phyloP scores from a whole-genome alignment of 2,888 invertebrate species.

The Chymomyza fuscimana region DNA sequence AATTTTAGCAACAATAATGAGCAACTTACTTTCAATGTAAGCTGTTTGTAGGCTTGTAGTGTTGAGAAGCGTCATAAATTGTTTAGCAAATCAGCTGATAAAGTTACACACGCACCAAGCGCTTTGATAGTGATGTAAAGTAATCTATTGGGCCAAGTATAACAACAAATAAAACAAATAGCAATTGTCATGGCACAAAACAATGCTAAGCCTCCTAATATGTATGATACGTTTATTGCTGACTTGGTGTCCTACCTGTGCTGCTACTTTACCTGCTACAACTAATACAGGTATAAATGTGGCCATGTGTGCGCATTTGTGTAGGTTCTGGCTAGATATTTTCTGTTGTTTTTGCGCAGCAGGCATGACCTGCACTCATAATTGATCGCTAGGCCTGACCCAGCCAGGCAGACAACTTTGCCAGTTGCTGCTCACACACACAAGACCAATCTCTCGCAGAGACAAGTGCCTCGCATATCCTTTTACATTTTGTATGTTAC shows the following conservation, averaged over 20 bases:
- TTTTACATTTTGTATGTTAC: conserved; percentile 34
- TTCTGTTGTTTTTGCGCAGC: conserved; percentile 13
- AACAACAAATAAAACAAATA: neutral
- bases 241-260: neutral
- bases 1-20: neutral
- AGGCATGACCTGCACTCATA: neutral
- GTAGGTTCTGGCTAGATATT: conserved; percentile 3
- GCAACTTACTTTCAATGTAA: conserved; percentile 37
- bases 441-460: neutral
- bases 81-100: conserved; percentile 53
- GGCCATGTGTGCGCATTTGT: conserved; percentile 1
- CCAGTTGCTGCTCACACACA: neutral
- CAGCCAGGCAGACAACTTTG: neutral
- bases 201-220: neutral
- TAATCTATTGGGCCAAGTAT: neutral
- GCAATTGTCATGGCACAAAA: neutral
- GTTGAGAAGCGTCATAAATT: conserved; percentile 38
- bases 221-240: neutral
- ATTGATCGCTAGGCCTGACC: conserved; percentile 4
- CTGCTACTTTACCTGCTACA: neutral
- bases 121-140: neutral
- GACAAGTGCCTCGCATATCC: conserved; percentile 39
- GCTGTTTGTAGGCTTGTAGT: conserved; percentile 31
- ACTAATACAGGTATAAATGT: neutral
- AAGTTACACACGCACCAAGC: conserved; percentile 40